Base-by-base conservation (phyloP, 2,797 vertebrate genomes). In the Enteromius thamalakanensis region DNA sequence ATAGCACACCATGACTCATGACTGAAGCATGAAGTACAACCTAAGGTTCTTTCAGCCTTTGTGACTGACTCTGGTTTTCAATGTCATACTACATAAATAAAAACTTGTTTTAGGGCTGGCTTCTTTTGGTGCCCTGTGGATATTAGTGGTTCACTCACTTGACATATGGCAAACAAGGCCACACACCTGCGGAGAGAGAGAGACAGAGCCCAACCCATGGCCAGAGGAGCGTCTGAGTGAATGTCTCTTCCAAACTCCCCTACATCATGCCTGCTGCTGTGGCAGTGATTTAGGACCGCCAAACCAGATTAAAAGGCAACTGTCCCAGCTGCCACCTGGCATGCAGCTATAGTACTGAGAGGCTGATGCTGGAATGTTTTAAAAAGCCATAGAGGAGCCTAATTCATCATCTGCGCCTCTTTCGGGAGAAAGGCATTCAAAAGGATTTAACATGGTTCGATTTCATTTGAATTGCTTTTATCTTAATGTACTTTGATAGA, bases 311-410 rank as follows among this genome's bases (percentile, higher is more conserved):
- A 89, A 86, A 88, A 62, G 80, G 86, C 62, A 86, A 86, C 68
- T 83, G 77, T 85, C 92, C 92, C 93, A 95, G 93, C 94, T 94
- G 94, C 92, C 94, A 95, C 94, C 94, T 95, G 94, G 94, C 93
- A 92, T 90, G 85, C 89, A 85, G 88, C 55, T 55, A 65, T 82
- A 92, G 81, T 89, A 87, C 91, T 92, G 89, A 89, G 87, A 86
- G 89, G 71, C 91, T 87, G 79, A 86, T 75, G 72, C 91, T 87
- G 83, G 83, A 85, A 87, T 87, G 83, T 64, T 86, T 72, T 67
- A 78, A 77, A 70, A 85, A 71, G 40, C 49, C 67, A 76, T 60
- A 86, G 78, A 85, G 64, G 72, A 83, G 81, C 34, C 79, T 84
- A 68, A 85, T 89, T 85, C 84, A 82, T 85, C 53, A 79, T 68